These are phyloP conservation scores for Amphipoea lucens DNA, from an alignment of 2,888 invertebrate species.

Conservation along the genomic window DNA sequence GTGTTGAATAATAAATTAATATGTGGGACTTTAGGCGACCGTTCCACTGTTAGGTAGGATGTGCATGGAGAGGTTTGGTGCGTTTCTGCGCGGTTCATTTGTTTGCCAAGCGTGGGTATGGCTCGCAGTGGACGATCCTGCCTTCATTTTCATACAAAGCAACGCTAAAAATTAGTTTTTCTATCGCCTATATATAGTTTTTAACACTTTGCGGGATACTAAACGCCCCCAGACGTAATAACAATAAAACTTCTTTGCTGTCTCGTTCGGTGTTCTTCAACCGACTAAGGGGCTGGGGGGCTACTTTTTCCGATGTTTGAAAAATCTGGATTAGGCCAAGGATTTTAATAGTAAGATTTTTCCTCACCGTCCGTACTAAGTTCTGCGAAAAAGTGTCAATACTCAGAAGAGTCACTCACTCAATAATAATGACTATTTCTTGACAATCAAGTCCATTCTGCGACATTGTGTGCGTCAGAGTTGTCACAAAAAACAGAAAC, in stretches of 20 bases:
- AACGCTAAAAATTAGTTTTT: neutral
- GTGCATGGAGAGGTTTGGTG: neutral
- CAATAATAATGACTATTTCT: neutral
- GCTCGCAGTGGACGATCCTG: neutral
- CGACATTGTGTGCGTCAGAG: neutral
- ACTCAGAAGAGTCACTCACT: neutral
- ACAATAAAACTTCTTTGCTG: neutral
- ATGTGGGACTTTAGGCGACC: neutral
- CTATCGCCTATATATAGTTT: neutral
- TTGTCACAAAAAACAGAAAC: neutral
- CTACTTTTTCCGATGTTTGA: neutral
- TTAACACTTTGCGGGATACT: neutral
- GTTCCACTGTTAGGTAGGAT: neutral
- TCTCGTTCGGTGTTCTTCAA: neutral
- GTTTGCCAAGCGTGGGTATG: neutral
- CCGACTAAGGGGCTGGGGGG: neutral
- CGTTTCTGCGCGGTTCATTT: neutral
- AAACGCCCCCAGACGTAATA: neutral
- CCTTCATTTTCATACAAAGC: neutral
- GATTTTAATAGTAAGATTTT: neutral
- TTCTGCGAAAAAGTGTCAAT: neutral
- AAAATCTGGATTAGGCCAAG: neutral
- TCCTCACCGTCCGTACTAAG: neutral
- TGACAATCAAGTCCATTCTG: neutral
- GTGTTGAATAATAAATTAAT: conserved; percentile 1